Evolutionary conservation across 2,113 vertebrate genomes (phyloP).

Genomic region (Tetrao urogallus): DNA sequence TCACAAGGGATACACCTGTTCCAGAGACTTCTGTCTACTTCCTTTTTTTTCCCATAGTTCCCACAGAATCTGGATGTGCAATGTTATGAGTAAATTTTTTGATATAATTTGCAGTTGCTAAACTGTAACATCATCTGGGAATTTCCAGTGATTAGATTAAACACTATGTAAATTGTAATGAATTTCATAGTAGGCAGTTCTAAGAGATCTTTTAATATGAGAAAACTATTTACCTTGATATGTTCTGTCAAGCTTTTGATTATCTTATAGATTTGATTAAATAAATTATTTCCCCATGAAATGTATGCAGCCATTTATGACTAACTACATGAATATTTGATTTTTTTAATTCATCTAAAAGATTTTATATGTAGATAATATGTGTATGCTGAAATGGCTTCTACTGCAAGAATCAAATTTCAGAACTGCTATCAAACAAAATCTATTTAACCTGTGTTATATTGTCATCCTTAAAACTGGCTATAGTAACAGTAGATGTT

Average conservation of each 20-base stretch:
- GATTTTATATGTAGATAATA: background rate
- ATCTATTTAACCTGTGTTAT: background rate
- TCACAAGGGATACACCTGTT: too few relatives aligned
- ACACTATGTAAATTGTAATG: background rate
- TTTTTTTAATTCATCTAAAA: background rate
- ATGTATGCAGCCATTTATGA: background rate
- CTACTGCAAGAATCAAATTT: background rate
- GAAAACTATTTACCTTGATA: background rate
- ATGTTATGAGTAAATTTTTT: background rate
- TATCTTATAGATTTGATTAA: background rate
- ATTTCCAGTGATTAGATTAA: background rate
- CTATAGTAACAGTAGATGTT: background rate
- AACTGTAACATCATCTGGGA: background rate
- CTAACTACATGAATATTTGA: background rate
- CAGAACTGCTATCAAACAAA: background rate
- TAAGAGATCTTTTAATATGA: background rate
- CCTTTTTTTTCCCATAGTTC: background rate
- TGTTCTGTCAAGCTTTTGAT: background rate
- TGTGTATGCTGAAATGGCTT: background rate
- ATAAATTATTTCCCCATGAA: background rate
- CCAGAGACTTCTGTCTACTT: background rate
- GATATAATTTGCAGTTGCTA: background rate
- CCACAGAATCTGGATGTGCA: background rate
- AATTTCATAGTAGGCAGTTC: background rate
- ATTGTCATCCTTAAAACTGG: background rate